phyloP scores from a whole-genome alignment of 2,888 invertebrate genomes.

The Drosophila cyrtoloma region DNA sequence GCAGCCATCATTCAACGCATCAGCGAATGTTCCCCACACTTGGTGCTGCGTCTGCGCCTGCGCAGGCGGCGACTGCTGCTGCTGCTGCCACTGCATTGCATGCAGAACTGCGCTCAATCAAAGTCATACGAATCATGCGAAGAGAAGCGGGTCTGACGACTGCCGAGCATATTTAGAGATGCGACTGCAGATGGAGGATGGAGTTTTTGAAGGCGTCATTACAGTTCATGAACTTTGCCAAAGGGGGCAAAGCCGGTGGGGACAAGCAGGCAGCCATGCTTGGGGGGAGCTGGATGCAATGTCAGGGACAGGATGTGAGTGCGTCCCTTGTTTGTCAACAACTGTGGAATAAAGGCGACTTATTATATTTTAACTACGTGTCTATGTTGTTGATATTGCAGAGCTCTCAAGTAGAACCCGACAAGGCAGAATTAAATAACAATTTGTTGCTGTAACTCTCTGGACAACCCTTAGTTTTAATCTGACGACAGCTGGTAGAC shows the following conservation, averaged over 20 bases:
- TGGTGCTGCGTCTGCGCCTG: constrained; percentile 48
- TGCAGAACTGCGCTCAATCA: constrained; percentile 75
- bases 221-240: constrained; percentile 74
- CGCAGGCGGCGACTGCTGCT: constrained; percentile 42
- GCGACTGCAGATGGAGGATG: constrained; percentile 12
- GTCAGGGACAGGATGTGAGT: constrained; percentile 70
- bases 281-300: constrained; percentile 1
- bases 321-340: constrained; percentile 78
- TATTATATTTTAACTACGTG: constrained; percentile 68
- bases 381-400: constrained; percentile 43
- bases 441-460: constrained; percentile 43
- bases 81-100: constrained; percentile 47
- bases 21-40: constrained; percentile 29
- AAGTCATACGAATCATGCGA: constrained; percentile 60
- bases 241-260: constrained; percentile 19
- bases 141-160: constrained; percentile 49
- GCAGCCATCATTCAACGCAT: constrained; percentile 62
- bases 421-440: constrained; percentile 53
- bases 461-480: constrained; percentile 4
- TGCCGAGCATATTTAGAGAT: constrained; percentile 28
- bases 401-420: constrained; percentile 29
- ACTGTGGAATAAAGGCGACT: constrained; percentile 46
- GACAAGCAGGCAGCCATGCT: constrained; percentile 23
- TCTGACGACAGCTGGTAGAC: background rate
- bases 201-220: constrained; percentile 19